phyloP scores from a whole-genome alignment of 2,888 invertebrate genomes.

The Spilarctia lutea region DNA sequence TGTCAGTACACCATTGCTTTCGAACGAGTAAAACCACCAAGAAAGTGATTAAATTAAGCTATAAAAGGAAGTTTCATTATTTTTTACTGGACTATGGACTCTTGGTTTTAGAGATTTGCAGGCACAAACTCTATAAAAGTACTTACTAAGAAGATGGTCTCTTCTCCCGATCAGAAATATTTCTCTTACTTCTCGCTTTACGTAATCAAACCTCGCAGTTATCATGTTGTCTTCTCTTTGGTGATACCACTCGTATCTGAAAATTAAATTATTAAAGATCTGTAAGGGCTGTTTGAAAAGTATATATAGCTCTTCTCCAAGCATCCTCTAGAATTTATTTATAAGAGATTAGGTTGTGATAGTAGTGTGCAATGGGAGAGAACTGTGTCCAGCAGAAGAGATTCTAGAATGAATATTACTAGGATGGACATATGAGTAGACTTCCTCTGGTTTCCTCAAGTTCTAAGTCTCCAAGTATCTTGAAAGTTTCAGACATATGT shows the following conservation, averaged over 20 bases:
- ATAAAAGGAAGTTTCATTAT: no score
- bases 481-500: neutral
- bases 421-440: neutral
- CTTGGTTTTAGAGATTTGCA: no score
- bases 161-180: slow-evolving; percentile 88
- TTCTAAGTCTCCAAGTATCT: neutral
- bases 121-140: neutral
- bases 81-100: no score
- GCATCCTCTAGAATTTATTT: neutral
- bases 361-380: no score
- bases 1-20: no score
- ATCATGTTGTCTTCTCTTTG: slow-evolving; percentile 89
- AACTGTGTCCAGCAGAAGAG: no score
- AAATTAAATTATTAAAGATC: slow-evolving; percentile 30
- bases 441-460: neutral
- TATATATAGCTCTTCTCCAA: neutral
- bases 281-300: neutral
- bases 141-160: slow-evolving; percentile 90
- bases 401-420: no score
- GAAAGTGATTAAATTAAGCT: no score
- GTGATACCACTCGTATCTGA: slow-evolving; percentile 87
- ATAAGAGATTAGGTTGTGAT: neutral
- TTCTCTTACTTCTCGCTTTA: slow-evolving; percentile 85
- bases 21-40: no score
- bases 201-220: slow-evolving; percentile 83